These are phyloP conservation scores for Myiotriccus ornatus DNA, from an alignment of 2,797 vertebrate species.

Conservation along the genomic window DNA sequence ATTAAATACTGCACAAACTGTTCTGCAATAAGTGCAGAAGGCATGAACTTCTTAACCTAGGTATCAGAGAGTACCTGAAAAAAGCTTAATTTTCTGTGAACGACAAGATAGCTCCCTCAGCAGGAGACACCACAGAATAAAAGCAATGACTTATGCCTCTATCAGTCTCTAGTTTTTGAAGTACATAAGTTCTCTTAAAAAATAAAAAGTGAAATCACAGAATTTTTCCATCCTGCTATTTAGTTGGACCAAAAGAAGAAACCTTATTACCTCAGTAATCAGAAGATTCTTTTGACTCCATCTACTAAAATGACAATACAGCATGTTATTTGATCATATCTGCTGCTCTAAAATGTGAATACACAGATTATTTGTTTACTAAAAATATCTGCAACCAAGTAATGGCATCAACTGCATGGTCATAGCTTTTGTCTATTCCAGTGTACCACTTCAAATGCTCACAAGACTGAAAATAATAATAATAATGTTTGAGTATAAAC, in stretches of 20 bases:
- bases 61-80: neutral
- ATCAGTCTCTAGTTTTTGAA: neutral
- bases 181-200: neutral
- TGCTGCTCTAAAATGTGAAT: neutral
- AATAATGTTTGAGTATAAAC: neutral
- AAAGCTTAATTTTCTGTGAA: neutral
- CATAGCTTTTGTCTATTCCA: neutral
- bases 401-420: neutral
- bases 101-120: neutral
- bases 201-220: neutral
- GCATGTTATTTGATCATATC: neutral
- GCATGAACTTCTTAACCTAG: neutral
- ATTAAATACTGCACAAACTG: neutral
- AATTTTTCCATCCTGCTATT: neutral
- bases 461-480: neutral
- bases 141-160: neutral
- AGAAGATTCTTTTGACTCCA: neutral
- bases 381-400: neutral
- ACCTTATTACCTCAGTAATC: neutral
- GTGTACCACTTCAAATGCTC: neutral
- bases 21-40: neutral
- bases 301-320: neutral
- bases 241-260: neutral
- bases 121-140: neutral
- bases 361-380: neutral